phyloP scores from a whole-genome alignment of 2,113 vertebrate species.

The Bostrychus sinensis region DNA sequence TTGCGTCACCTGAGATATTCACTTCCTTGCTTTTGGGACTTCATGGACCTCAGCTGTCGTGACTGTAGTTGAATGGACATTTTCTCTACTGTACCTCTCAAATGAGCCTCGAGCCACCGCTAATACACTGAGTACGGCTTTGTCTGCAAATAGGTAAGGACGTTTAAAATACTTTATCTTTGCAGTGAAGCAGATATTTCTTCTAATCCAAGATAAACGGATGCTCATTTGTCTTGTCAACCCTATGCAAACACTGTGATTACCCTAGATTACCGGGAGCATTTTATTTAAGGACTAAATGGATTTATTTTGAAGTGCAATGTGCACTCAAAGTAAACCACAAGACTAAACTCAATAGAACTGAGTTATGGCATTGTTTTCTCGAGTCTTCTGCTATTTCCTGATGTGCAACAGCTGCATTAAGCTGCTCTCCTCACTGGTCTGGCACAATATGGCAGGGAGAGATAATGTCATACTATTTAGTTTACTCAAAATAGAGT shows the following conservation, averaged over 20 bases:
- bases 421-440: background rate
- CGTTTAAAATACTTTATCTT: background rate
- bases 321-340: too few relatives aligned
- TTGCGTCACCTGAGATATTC: conserved; percentile 30
- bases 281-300: too few relatives aligned
- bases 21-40: conserved; percentile 40
- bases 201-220: background rate
- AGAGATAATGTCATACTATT: background rate
- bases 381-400: conserved; percentile 39
- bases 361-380: background rate
- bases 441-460: background rate
- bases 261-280: too few relatives aligned
- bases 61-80: conserved; percentile 18
- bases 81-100: background rate
- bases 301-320: too few relatives aligned
- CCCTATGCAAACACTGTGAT: too few relatives aligned
- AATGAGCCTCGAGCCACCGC: conserved; percentile 34
- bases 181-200: background rate
- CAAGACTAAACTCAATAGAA: background rate
- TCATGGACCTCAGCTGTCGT: background rate
- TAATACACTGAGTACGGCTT: background rate
- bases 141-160: conserved; percentile 52
- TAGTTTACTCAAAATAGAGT: background rate
- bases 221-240: too few relatives aligned
- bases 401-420: conserved; percentile 39